These are phyloP conservation scores for Parnassius orleans DNA, from an alignment of 2,888 invertebrate genomes.

Conservation along the genomic window DNA sequence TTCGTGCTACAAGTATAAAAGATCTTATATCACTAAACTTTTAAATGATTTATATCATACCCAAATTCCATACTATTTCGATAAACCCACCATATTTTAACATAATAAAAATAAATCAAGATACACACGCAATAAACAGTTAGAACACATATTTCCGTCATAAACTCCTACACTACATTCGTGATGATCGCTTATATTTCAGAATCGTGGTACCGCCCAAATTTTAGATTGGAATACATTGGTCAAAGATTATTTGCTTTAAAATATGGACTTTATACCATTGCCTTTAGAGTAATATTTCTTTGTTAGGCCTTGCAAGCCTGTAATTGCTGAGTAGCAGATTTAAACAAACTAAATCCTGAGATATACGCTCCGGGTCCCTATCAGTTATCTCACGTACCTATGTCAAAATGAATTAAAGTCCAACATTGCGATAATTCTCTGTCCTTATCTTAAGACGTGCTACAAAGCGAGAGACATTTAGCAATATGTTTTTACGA, in stretches of 20 bases:
- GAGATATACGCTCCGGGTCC: conserved; percentile 36
- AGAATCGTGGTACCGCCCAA: conserved; percentile 59
- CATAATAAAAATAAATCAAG: too few relatives aligned
- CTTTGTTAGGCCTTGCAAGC: neutral
- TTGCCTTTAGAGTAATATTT: conserved; percentile 20
- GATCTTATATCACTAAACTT: too few relatives aligned
- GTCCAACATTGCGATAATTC: conserved; percentile 31
- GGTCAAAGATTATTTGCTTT: conserved; percentile 15
- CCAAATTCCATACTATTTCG: too few relatives aligned
- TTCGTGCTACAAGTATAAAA: too few relatives aligned
- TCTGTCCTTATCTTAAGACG: conserved; percentile 15
- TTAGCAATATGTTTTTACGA: conserved; percentile 15
- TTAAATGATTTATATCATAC: too few relatives aligned
- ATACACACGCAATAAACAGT: conserved; percentile 2
- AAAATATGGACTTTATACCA: conserved; percentile 24
- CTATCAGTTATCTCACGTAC: conserved; percentile 33
- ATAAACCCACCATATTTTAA: too few relatives aligned
- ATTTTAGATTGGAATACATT: conserved; percentile 56
- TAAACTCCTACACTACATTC: conserved; percentile 46
- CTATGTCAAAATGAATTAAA: conserved; percentile 40
- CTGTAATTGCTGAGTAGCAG: conserved; percentile 36
- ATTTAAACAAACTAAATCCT: conserved; percentile 40
- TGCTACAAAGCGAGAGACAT: conserved; percentile 19
- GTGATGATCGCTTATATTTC: conserved; percentile 61
- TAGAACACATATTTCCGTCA: conserved; percentile 7